phyloP scores from a whole-genome alignment of 2,888 invertebrate species.

The Tinea semifulvella region DNA sequence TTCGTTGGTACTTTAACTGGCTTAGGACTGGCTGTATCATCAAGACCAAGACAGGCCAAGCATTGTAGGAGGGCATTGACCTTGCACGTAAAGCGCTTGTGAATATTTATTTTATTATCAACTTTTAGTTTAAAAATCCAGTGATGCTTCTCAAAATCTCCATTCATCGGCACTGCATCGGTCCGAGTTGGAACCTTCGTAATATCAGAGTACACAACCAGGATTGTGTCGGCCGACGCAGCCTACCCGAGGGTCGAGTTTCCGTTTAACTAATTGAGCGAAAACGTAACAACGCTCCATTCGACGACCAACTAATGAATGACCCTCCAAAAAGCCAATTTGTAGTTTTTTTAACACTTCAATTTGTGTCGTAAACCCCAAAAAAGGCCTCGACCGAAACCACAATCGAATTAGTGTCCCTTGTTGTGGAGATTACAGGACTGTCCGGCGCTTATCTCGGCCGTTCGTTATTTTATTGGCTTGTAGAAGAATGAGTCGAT shows the following conservation, averaged over 20 bases:
- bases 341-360: conserved; percentile 66
- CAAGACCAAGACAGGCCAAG: too few species aligned
- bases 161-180: too few species aligned
- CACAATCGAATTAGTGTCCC: conserved; percentile 68
- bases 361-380: conserved; percentile 64
- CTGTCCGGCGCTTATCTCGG: conserved; percentile 63
- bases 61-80: too few species aligned
- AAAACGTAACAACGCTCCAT: conserved; percentile 62
- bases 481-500: conserved; percentile 64
- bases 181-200: too few species aligned
- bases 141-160: too few species aligned
- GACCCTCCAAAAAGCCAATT: conserved; percentile 60
- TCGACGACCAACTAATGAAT: conserved; percentile 61
- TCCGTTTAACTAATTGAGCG: conserved; percentile 65
- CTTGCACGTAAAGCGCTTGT: too few species aligned
- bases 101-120: too few species aligned
- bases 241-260: conserved; percentile 32
- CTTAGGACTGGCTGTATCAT: too few species aligned
- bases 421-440: conserved; percentile 66
- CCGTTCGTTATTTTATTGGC: conserved; percentile 67
- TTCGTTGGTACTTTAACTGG: too few species aligned
- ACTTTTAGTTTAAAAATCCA: too few species aligned
- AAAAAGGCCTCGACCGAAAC: conserved; percentile 61
- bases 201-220: not conserved
- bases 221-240: not conserved